A percentile compares a stretch with the other conserved stretches of the same genome.
These are phyloP conservation scores for Polydesmus complanatus DNA, from an alignment of 2,888 invertebrate species.

Conservation along the genomic window DNA sequence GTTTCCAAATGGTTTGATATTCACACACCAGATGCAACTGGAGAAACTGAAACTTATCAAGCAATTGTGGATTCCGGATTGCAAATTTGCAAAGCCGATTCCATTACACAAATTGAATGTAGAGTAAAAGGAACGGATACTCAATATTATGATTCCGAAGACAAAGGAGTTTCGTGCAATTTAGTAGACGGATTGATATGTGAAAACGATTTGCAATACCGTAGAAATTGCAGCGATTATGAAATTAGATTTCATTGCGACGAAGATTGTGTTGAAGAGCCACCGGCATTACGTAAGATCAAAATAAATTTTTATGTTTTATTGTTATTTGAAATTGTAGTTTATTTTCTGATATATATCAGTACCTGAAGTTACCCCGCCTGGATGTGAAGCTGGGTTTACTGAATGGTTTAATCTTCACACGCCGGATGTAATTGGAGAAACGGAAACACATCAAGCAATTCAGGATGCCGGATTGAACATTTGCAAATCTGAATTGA, in stretches of 20 bases:
- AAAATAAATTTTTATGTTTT: too few relatives aligned
- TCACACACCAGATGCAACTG: constrained; percentile 17
- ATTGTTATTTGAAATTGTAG: too few relatives aligned
- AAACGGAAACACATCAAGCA: constrained; percentile 20
- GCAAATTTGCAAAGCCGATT: constrained; percentile 19
- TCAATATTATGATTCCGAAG: constrained; percentile 3
- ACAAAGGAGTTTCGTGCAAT: constrained; percentile 19
- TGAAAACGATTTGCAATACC: constrained; percentile 21
- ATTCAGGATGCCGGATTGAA: constrained; percentile 12
- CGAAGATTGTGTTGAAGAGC: too few relatives aligned
- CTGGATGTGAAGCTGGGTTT: constrained; percentile 19
- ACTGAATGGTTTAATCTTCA: constrained; percentile 21
- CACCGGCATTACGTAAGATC: too few relatives aligned
- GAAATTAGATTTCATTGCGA: constrained; percentile 25
- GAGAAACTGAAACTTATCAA: constrained; percentile 21
- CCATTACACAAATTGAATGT: constrained; percentile 21
- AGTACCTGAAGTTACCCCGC: neutral
- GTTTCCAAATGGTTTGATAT: constrained; percentile 20
- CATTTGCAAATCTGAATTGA: constrained; percentile 19
- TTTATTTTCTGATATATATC: neutral
- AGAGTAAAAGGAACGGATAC: constrained; percentile 10
- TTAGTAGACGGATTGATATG: constrained; percentile 18
- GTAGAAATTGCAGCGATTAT: constrained; percentile 24
- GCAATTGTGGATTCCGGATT: constrained; percentile 14
- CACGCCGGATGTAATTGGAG: constrained; percentile 18